Conservation (phyloP, 2,113 vertebrate species). For the Alethe diademata region DNA sequence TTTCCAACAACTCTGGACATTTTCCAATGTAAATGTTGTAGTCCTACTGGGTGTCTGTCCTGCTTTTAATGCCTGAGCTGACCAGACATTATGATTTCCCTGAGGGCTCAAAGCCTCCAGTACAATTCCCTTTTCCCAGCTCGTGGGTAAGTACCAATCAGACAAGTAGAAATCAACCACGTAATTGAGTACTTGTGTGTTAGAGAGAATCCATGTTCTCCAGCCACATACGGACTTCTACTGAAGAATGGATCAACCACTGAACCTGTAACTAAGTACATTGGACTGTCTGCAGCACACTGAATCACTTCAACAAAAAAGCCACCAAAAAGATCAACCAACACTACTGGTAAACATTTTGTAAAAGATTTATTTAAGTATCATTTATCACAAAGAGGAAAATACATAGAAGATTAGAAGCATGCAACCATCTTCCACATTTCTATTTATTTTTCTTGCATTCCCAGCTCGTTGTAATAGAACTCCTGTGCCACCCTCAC, state of each 20-base stretch:
- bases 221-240: not conserved
- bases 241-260: not conserved
- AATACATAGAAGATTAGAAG: conserved; percentile 72
- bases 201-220: not conserved
- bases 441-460: conserved; percentile 24
- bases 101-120: not conserved
- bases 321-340: not conserved
- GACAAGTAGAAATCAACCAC: not conserved
- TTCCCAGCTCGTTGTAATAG: conserved; percentile 31
- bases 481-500: conserved; percentile 25
- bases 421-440: conserved; percentile 69
- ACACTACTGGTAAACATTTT: conserved; percentile 1
- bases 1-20: not conserved
- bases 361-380: conserved; percentile 82
- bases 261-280: rapidly evolving
- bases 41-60: not conserved
- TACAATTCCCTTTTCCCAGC: not conserved
- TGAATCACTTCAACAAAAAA: not conserved
- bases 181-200: not conserved
- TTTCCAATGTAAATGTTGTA: not conserved
- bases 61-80: not conserved
- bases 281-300: not conserved
- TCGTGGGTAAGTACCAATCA: not conserved
- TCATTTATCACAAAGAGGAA: conserved; percentile 75
- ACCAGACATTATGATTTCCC: not conserved